Percentiles rank a stretch among this genome's conserved stretches.
Conservation (phyloP, 1,140 invertebrate species). For the Drosophila pruinosa region DNA sequence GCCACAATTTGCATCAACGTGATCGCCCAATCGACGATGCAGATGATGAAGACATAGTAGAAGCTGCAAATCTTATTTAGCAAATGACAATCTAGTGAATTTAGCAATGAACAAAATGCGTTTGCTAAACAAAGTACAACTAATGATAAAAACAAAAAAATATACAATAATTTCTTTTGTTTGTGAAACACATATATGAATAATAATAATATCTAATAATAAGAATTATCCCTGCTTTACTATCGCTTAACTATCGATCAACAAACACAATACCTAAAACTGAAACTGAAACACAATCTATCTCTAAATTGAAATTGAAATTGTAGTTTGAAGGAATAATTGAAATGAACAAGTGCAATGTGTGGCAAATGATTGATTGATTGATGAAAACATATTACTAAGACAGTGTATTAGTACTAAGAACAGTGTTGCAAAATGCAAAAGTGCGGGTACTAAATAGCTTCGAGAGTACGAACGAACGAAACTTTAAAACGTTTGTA, state of each 20-base stretch:
- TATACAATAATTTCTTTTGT: too few relatives aligned
- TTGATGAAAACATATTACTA: conserved; percentile 1
- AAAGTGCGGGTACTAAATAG: conserved; percentile 2
- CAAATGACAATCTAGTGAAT: conserved; percentile 73
- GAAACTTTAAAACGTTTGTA: not conserved
- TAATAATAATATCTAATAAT: not conserved
- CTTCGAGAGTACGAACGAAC: not conserved
- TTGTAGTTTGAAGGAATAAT: conserved; percentile 61
- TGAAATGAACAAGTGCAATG: conserved; percentile 15
- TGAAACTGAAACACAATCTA: not conserved
- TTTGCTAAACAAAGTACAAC: conserved; percentile 23
- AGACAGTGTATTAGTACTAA: conserved; percentile 12
- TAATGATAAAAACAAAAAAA: not conserved
- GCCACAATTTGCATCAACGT: conserved; percentile 18
- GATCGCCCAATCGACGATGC: conserved; percentile 4
- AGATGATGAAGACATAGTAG: not conserved
- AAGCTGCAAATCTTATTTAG: conserved; percentile 48
- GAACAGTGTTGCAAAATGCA: conserved; percentile 14
- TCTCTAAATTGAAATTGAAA: conserved; percentile 40
- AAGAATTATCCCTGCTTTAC: not conserved
- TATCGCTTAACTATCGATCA: conserved; percentile 16
- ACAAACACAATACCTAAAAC: not conserved
- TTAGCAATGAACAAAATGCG: conserved; percentile 36
- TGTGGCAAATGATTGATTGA: conserved; percentile 1
- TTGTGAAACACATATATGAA: too few relatives aligned